A percentile compares a stretch with the other conserved stretches of the same genome.
Evolutionary conservation across 2,888 invertebrate genomes (phyloP).

Genomic region (Crocallis elinguaria): DNA sequence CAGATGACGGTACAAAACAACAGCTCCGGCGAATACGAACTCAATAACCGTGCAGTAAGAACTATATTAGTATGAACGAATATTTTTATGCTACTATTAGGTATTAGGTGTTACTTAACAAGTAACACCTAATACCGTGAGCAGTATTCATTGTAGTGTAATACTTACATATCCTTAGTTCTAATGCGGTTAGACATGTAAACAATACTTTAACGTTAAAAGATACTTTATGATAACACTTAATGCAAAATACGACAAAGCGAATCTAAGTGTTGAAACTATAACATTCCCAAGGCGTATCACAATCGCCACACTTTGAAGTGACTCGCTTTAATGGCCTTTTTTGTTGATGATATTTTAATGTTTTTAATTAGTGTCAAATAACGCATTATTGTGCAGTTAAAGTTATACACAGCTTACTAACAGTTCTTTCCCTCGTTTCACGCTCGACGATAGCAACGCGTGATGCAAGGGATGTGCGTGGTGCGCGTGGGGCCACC

Average conservation of each 20-base stretch:
- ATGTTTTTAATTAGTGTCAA: no score
- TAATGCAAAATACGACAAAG: neutral
- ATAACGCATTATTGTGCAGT: no score
- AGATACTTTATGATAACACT: conserved; percentile 17
- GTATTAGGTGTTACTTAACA: neutral
- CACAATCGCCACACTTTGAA: no score
- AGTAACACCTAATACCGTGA: neutral
- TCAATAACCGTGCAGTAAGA: neutral
- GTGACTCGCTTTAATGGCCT: no score
- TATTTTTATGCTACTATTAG: neutral
- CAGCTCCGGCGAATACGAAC: neutral
- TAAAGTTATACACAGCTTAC: conserved; percentile 42
- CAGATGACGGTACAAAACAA: conserved; percentile 1
- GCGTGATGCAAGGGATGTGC: conserved; percentile 80
- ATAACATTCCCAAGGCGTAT: no score
- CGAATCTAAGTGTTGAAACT: no score
- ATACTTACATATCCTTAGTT: conserved; percentile 80
- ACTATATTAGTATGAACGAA: neutral
- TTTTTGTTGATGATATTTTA: no score
- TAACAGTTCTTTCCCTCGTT: conserved; percentile 82
- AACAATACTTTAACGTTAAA: conserved; percentile 48
- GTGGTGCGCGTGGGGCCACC: conserved; percentile 77
- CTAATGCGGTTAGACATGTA: conserved; percentile 74
- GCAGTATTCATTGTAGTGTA: neutral
- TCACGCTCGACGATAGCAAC: conserved; percentile 76